Evolutionary conservation across 2,113 vertebrate species (phyloP), one percentile per base, ranked within the genome.

Genomic region (Gopherus evgoodei): DNA sequence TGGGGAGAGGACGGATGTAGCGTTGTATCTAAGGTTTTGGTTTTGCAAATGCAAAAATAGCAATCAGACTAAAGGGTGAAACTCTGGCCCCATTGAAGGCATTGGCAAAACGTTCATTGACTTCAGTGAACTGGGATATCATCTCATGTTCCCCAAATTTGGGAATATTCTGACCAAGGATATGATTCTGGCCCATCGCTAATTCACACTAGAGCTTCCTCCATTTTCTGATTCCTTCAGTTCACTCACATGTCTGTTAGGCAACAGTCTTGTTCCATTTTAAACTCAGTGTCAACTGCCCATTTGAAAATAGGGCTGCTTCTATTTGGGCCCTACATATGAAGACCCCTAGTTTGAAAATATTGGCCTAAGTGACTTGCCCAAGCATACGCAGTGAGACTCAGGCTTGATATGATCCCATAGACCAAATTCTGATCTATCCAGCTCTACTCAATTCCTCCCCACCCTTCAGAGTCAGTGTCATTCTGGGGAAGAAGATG

Each of bases 1-100:
- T 86, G 95, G 10, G 62, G 79, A 95, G 19, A 24, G 81, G 81
- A 91, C 96, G 96, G 94, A 89, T 95, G 72, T 6, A 79, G 87
- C 88, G 49, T 79, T 83, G 89, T 69, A 86, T 24, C 59, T 88
- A 90, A 92, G 53, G 83, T 57, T 95, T 84, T 78, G 54, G 82
- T 47, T 29, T 21, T 91, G 89, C 5, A 94, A 56, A 76, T 47
- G 62, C 4, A 44, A 47, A 29, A 57, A 10, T 0, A 1, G 90
- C 62, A 86, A 2, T 4, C 72, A 47, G 76, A 56, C 62, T 84
- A 83, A 42, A 82, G 25, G 86, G 94, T 84, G 82, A 86, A 86
- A 92, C 65, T 65, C 31, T 69, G 4, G 21, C 5, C 75, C 8
- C 11, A 81, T 47, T 4, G 52, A 27, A 62, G 79, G 86, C 83